Evolutionary conservation across 2,113 vertebrate genomes (phyloP).

Genomic region (Emydocephalus ijimae): DNA sequence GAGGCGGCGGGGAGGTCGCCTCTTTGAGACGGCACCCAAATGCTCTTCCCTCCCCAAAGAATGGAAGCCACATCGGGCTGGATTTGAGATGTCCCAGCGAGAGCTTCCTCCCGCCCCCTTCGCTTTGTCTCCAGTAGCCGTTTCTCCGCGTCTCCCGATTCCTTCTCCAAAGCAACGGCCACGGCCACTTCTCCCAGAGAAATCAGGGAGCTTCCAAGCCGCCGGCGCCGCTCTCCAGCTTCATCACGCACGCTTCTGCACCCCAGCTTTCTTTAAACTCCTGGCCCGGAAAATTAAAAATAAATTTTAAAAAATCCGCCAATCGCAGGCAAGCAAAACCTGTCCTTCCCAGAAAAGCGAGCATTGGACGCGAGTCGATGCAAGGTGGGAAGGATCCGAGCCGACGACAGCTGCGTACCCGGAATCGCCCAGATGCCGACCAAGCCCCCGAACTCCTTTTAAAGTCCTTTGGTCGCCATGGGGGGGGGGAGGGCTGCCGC

Average conservation of each 20-base stretch:
- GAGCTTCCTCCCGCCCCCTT: not conserved
- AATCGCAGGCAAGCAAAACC: not conserved
- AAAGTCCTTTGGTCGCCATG: constrained; percentile 75
- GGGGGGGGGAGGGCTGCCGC: constrained; percentile 27
- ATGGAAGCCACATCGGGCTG: not conserved
- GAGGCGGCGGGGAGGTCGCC: not conserved
- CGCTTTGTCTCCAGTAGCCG: not conserved
- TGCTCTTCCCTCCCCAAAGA: not conserved
- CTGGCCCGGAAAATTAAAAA: not conserved
- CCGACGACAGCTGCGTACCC: constrained; percentile 56
- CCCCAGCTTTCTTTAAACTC: not conserved
- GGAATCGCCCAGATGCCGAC: constrained; percentile 65
- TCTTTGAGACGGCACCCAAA: not conserved
- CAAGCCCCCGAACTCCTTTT: constrained; percentile 68
- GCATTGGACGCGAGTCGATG: not conserved
- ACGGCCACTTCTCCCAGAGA: not conserved
- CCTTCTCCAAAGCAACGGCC: not conserved
- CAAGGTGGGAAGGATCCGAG: not conserved
- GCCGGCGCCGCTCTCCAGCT: not conserved
- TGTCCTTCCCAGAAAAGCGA: not conserved
- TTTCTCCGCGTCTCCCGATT: not conserved
- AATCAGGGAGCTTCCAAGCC: not conserved
- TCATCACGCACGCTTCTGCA: not conserved
- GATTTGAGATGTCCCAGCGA: not conserved
- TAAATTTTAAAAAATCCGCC: not conserved